Evolutionary conservation across 2,113 vertebrate genomes (phyloP), one percentile per base, ranked within the genome.

Genomic region (Tragelaphus buxtoni): DNA sequence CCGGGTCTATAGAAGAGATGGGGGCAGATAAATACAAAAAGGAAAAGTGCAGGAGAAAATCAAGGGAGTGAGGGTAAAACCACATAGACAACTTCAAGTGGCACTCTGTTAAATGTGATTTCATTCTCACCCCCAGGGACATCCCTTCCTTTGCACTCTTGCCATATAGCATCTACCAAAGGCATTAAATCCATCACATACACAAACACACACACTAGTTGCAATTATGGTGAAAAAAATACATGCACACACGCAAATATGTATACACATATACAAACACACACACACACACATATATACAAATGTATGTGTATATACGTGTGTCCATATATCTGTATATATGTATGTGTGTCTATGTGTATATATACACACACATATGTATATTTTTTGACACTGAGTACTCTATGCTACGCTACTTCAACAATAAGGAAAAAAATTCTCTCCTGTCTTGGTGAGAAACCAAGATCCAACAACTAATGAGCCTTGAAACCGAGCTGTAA

Each of bases 401-500:
- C 55, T 4, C 35, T 42, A 26, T 18, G 61, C 93, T 55, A 5
- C 35, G 61, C 60, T 20, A 72, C 82, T 63, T 95, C 79, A 96
- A 96, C 91, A 95, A 60, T 56, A 97, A 96, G 80, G 80, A 96
- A 93, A 96, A 89, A 96, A 6, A 20, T 17, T 74, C 87, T 85
- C 92, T 85, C 94, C 90, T 51, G 85, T 96, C 63, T 96, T 95
- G 83, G 90, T 94, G 80, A 98, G 86, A 95, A 96, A 95, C 95
- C 97, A 95, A 97, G 97, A 94, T 55, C 47, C 86, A 97, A 45
- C 95, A 94, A 90, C 97, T 93, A 98, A 98, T 96, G 97, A 98
- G 97, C 98, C 98, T 97, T 97, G 94, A 97, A 96, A 98, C 79
- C 80, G 93, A 98, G 96, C 94, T 93, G 60, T 95, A 96, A 97